Base-by-base conservation (phyloP, 2,888 invertebrate genomes). In the Orthosia gracilis region DNA sequence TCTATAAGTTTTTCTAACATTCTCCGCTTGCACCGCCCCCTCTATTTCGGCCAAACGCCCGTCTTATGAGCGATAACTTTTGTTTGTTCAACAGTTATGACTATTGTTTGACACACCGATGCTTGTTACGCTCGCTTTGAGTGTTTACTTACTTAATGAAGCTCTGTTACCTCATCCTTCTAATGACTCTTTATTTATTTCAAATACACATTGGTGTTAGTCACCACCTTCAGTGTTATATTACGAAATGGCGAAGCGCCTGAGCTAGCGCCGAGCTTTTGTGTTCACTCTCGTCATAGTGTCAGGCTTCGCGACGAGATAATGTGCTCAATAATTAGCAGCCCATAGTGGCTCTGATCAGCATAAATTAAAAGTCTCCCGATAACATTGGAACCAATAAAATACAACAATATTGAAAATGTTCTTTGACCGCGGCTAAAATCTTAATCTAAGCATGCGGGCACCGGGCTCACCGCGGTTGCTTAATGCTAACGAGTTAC, bases 1-100 rank as follows among this genome's bases (percentile, higher is more conserved):
- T 96, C 96, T 96, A 95, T 96, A 95, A 96, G 95, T 96, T 96
- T 96, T 96, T 96, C 96, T 96, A 96, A 95, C 95, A 93, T 94
- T 95, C 95, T 94, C 94, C 91, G 92, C 90, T 92, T 91, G 91
- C 91, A 89, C 91, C 92, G 94, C 93, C 94, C 93, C 92, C 92
- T 93, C 94, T 92, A 94, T 94, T 95, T 95, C 93, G 94, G 93
- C 89, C 95, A 94, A 94, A 93, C 94, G 94, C 92, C 92, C 89
- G 92, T 89, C 90, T 91, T 90, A 90, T 89, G 90, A 92, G 88
- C 93, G 94, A 93, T 95, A 94, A 94, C 91, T 93, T 93, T 92
- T 95, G 93, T 96, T 95, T 95, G 94, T 90, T 93, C 94, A 94
- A 94, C 91, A 94, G 94, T 95, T 94, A 94, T 89, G 92, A 93